A percentile compares a stretch with the other conserved stretches of the same genome.
phyloP scores from a whole-genome alignment of 2,797 vertebrate genomes.

The Sparus aurata region DNA sequence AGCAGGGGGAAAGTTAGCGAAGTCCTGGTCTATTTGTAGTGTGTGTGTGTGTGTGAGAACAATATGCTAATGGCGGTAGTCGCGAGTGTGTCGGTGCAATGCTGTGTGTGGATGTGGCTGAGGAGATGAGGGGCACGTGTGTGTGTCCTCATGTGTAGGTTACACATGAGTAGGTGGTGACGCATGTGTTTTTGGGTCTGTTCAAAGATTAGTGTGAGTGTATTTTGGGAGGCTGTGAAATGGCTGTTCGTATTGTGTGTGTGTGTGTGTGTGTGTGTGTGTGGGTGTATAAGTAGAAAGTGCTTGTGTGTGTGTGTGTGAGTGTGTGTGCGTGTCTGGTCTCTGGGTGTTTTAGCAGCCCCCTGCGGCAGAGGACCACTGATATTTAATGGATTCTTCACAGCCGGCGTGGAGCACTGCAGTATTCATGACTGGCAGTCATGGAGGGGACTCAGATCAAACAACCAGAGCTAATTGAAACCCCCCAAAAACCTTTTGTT shows the following conservation, averaged over 20 bases:
- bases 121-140: not conserved
- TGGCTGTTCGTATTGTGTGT: conserved; percentile 12
- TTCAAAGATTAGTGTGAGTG: conserved; percentile 13
- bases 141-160: not conserved
- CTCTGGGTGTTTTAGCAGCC: conserved; percentile 46
- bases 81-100: not conserved
- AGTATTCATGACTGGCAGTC: conserved; percentile 61
- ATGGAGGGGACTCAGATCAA: conserved; percentile 64
- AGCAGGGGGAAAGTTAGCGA: not conserved
- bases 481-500: conserved; percentile 61
- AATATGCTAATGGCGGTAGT: not conserved
- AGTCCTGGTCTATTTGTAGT: not conserved
- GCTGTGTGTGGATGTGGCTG: conserved; percentile 1
- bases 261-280: conserved; percentile 11
- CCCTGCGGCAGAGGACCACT: conserved; percentile 56
- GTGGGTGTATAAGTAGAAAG: conserved; percentile 7
- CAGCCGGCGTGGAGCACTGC: conserved; percentile 48
- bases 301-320: conserved; percentile 15
- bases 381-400: conserved; percentile 71
- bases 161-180: conserved; percentile 10
- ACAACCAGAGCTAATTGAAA: conserved; percentile 69
- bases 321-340: conserved; percentile 39
- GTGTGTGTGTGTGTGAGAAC: not conserved
- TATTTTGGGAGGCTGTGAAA: conserved; percentile 25
- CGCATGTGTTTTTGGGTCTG: not conserved